Evolutionary conservation across 2,113 vertebrate species (phyloP).

Genomic region (Pteronura brasiliensis): DNA sequence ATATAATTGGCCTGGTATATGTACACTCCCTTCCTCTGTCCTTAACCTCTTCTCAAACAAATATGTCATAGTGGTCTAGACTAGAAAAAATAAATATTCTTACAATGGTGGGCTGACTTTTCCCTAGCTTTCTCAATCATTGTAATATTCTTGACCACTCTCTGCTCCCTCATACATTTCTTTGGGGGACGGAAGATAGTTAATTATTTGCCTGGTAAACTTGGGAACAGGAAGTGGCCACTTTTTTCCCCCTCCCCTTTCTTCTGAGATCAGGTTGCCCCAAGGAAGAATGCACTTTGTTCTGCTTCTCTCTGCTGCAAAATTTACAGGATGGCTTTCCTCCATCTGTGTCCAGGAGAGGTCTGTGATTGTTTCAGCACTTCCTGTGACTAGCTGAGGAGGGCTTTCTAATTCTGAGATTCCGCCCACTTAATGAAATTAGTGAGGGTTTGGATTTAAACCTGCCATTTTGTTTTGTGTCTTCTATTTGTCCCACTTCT

Average conservation of each 20-base stretch:
- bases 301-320: neutral
- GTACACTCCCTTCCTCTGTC: neutral
- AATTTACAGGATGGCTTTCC: neutral
- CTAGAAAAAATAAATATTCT: neutral
- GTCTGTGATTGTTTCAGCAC: neutral
- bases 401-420: neutral
- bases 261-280: neutral
- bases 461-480: neutral
- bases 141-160: neutral
- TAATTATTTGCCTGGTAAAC: neutral
- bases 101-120: neutral
- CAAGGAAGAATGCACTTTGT: neutral
- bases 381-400: neutral
- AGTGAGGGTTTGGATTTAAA: neutral
- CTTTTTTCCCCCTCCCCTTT: neutral
- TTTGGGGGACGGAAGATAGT: neutral
- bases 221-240: neutral
- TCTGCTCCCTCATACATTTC: neutral
- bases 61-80: neutral
- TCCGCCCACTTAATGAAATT: neutral
- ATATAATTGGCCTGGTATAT: neutral
- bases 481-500: neutral
- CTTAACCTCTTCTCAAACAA: neutral
- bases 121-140: neutral
- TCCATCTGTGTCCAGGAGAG: neutral